Percentiles rank a stretch among this genome's conserved stretches.
phyloP scores from a whole-genome alignment of 1,140 invertebrate species.

The Caenorhabditis tropicalis region DNA sequence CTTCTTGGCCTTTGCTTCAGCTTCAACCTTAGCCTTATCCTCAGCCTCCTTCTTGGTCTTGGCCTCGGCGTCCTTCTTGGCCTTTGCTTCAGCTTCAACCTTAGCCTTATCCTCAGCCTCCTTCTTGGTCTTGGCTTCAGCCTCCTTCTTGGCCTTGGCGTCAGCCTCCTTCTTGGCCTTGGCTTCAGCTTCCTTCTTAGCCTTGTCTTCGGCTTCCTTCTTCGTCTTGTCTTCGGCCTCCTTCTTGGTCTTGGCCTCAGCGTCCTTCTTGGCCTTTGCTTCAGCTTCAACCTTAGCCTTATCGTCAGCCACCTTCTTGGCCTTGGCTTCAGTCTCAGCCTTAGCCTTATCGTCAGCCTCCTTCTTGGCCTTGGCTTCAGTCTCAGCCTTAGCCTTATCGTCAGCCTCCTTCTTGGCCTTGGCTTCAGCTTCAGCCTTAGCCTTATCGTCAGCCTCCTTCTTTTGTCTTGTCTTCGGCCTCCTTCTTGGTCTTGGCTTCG shows the following conservation, averaged over 20 bases:
- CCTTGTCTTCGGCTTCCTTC: background rate
- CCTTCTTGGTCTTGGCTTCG: conserved; percentile 1
- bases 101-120: background rate
- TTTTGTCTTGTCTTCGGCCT: background rate
- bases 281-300: background rate
- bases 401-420: background rate
- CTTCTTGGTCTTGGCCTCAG: background rate
- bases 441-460: background rate
- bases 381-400: background rate
- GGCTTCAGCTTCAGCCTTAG: background rate
- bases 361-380: background rate
- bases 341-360: background rate
- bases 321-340: conserved; percentile 2
- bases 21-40: background rate
- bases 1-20: conserved; percentile 31
- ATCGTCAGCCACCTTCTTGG: background rate
- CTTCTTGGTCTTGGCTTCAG: background rate
- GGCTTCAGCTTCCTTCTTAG: background rate
- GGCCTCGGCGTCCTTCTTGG: background rate
- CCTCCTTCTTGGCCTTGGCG: conserved; percentile 32
- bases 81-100: background rate
- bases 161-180: conserved; percentile 17
- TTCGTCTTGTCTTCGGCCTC: background rate
- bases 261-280: conserved; percentile 23
- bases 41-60: conserved; percentile 33